Percentiles rank a stretch among this genome's conserved stretches.
Conservation (phyloP, 2,888 invertebrate species). For the Psylliodes chrysocephalus region DNA sequence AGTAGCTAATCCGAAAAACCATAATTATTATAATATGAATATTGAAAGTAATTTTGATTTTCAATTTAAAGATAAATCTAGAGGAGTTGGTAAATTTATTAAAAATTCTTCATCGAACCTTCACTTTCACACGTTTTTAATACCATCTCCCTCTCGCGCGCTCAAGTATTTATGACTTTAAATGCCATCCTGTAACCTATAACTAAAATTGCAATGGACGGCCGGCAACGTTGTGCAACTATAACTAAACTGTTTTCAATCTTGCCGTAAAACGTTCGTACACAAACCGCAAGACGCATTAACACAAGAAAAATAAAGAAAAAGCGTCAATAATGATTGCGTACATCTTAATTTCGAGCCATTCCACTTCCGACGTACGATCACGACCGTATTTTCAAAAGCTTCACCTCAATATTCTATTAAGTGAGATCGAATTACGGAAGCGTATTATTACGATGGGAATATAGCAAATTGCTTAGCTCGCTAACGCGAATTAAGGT, state of each 20-base stretch:
- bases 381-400: conserved; percentile 23
- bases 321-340: neutral
- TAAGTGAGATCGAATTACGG: conserved; percentile 38
- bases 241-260: neutral
- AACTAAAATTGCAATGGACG: too few relatives aligned
- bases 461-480: conserved; percentile 45
- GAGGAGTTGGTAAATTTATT: too few relatives aligned
- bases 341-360: neutral
- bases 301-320: neutral
- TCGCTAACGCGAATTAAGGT: conserved; percentile 1
- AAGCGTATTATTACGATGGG: conserved; percentile 45
- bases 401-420: conserved; percentile 27
- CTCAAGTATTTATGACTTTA: too few relatives aligned
- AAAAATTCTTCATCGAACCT: too few relatives aligned
- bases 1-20: too few relatives aligned
- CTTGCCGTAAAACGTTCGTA: neutral
- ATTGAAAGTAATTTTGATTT: too few relatives aligned
- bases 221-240: neutral
- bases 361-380: conserved; percentile 15
- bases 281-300: neutral
- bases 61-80: too few relatives aligned
- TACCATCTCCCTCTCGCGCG: too few relatives aligned
- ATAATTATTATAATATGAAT: too few relatives aligned
- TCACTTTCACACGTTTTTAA: too few relatives aligned
- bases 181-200: too few relatives aligned